A percentile compares a stretch with the other conserved stretches of the same genome.
Conservation (phyloP, 2,888 invertebrate species). For the Hirtodrosophila confusa region DNA sequence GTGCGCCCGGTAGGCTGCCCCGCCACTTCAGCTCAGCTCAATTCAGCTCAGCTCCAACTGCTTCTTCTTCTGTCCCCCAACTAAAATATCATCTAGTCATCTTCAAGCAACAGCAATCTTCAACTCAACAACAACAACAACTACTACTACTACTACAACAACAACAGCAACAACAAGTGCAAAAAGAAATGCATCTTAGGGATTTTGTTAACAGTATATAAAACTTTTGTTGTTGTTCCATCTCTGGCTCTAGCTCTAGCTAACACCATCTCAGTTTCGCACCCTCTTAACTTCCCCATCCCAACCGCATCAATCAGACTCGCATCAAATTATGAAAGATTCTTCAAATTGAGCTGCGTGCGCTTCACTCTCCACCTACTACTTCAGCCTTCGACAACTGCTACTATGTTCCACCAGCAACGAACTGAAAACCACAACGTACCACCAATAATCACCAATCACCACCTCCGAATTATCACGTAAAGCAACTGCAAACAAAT, state of each 20-base stretch:
- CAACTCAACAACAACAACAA: conserved; percentile 27
- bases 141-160: conserved; percentile 12
- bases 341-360: too few species aligned
- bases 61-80: conserved; percentile 53
- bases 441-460: conserved; percentile 33
- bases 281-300: too few species aligned
- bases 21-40: conserved; percentile 15
- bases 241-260: too few species aligned
- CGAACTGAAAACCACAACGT: too few species aligned
- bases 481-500: conserved; percentile 29
- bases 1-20: not conserved
- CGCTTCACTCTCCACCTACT: too few species aligned
- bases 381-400: too few species aligned
- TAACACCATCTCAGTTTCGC: too few species aligned
- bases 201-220: too few species aligned
- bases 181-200: conserved; percentile 9
- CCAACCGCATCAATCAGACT: too few species aligned
- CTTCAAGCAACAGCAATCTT: conserved; percentile 43
- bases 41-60: conserved; percentile 38
- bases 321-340: too few species aligned
- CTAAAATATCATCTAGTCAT: conserved; percentile 44
- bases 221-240: too few species aligned
- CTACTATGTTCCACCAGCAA: too few species aligned
- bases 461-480: conserved; percentile 45
- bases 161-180: conserved; percentile 27